These are phyloP conservation scores for Drosophila bocki DNA, from an alignment of 1,140 invertebrate species.

Conservation along the genomic window DNA sequence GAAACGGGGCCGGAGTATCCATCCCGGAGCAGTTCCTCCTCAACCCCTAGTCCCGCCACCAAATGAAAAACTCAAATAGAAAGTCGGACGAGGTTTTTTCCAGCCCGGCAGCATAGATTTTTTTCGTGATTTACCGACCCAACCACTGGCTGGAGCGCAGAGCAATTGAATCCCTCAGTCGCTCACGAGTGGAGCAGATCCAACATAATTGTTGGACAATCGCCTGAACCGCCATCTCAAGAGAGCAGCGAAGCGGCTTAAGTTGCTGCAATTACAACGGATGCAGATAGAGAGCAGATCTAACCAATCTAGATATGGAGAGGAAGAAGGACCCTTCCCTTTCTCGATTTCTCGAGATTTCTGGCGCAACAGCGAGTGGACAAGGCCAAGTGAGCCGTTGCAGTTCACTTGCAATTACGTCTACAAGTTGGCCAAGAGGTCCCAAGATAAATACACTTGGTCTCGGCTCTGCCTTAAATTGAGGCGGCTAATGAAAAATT, in stretches of 20 bases:
- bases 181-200: conserved; percentile 19
- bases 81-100: conserved; percentile 49
- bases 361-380: conserved; percentile 7
- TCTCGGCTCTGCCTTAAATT: conserved; percentile 57
- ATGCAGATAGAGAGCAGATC: conserved; percentile 60
- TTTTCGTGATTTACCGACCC: conserved; percentile 32
- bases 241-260: conserved; percentile 73
- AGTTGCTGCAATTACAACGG: conserved; percentile 77
- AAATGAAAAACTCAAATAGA: conserved; percentile 78
- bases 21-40: conserved; percentile 1
- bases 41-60: conserved; percentile 19
- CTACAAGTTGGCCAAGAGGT: conserved; percentile 62
- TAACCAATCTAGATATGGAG: background rate
- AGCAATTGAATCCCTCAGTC: conserved; percentile 9
- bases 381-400: conserved; percentile 47
- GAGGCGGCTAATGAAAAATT: conserved; percentile 77
- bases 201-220: conserved; percentile 78
- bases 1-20: conserved; percentile 17
- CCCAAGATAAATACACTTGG: conserved; percentile 81
- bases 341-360: conserved; percentile 24
- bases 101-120: conserved; percentile 23
- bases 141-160: conserved; percentile 8
- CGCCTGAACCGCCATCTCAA: conserved; percentile 61
- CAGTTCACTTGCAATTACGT: conserved; percentile 62
- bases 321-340: background rate